phyloP scores from a whole-genome alignment of 2,888 invertebrate species.

The Mesoligia furuncula region DNA sequence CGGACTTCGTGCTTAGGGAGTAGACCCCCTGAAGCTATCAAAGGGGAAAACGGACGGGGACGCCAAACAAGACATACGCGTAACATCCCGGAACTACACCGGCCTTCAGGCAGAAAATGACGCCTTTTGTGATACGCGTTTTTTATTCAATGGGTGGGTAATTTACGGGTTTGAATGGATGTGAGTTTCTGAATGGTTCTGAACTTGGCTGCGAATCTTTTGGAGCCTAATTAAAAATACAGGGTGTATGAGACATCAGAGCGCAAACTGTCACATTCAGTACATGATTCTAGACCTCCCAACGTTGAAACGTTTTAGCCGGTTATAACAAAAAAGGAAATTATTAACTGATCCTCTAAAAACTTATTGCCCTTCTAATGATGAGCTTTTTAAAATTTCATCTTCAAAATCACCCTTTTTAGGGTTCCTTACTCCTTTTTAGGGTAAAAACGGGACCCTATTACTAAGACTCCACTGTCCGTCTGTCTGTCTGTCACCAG shows the following conservation, averaged over 20 bases:
- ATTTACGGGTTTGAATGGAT: conserved; percentile 25
- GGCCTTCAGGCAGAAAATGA: conserved; percentile 35
- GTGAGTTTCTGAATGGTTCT: conserved; percentile 7
- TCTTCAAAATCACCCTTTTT: no score
- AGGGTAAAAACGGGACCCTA: no score
- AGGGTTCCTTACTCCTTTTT: no score
- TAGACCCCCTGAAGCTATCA: no score
- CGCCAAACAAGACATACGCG: conserved; percentile 42
- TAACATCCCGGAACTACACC: conserved; percentile 17
- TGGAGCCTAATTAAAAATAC: background rate
- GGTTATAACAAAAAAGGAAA: background rate
- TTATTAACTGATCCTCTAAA: background rate
- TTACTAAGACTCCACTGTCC: no score
- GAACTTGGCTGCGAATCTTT: background rate
- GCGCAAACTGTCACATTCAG: background rate
- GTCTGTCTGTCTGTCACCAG: no score
- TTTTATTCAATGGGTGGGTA: conserved; percentile 27
- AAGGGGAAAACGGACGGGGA: conserved; percentile 23
- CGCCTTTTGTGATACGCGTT: conserved; percentile 41
- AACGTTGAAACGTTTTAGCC: background rate
- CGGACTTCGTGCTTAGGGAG: no score
- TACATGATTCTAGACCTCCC: background rate
- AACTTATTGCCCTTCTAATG: background rate
- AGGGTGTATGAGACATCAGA: background rate
- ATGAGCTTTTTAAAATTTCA: background rate